Percentiles rank a stretch among this genome's conserved stretches.
phyloP scores from a whole-genome alignment of 2,888 invertebrate genomes.

The Tolmerus cingulatus region DNA sequence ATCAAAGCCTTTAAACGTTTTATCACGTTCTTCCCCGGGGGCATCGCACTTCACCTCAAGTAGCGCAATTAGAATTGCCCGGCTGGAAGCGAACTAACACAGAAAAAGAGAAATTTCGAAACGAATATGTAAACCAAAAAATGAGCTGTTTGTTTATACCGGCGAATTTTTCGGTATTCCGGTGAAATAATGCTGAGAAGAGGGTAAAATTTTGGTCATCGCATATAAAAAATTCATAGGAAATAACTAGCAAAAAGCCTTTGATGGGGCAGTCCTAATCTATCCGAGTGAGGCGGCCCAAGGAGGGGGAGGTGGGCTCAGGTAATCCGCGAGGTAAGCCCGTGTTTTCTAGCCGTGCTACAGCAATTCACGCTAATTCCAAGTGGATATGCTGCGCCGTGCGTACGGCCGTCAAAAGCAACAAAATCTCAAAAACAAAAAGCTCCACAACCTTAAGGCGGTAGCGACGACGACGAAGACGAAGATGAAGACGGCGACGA shows the following conservation, averaged over 20 bases:
- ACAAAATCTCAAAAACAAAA: not conserved
- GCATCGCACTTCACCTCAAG: not conserved
- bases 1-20: not conserved
- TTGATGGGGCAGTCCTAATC: not conserved
- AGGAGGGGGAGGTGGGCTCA: not conserved
- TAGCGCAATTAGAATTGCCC: conserved; percentile 1
- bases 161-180: not conserved
- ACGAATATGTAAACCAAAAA: not conserved
- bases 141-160: conserved; percentile 16
- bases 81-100: not conserved
- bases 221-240: not conserved
- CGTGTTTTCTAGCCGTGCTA: not conserved
- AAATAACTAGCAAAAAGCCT: not conserved
- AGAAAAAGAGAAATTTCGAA: not conserved
- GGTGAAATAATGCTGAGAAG: not conserved
- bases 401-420: not conserved
- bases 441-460: not conserved
- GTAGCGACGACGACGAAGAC: not conserved
- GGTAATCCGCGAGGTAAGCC: not conserved
- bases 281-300: not conserved
- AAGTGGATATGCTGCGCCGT: not conserved
- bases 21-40: not conserved
- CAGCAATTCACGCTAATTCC: not conserved
- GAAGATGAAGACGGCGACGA: too few species aligned
- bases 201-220: not conserved